These are phyloP conservation scores for Mionectes olivaceus DNA, from an alignment of 2,797 vertebrate genomes.

Conservation along the genomic window DNA sequence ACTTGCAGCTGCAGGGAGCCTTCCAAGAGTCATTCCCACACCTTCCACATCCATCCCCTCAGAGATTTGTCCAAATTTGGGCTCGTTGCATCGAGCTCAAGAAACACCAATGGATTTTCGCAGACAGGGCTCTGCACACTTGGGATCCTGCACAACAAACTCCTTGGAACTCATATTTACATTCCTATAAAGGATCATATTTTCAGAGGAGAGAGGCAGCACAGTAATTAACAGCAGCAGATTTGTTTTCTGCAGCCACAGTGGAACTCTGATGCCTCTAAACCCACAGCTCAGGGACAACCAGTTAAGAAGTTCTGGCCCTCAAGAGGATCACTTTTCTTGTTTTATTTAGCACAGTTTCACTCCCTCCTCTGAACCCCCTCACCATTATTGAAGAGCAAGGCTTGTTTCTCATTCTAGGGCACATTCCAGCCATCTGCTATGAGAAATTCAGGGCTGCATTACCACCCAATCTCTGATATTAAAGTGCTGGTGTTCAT, in stretches of 20 bases:
- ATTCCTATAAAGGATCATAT: background rate
- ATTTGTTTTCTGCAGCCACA: background rate
- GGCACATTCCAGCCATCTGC: slow-evolving; percentile 21
- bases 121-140: background rate
- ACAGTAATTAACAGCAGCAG: background rate
- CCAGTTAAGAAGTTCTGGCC: background rate
- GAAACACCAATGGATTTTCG: background rate
- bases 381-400: background rate
- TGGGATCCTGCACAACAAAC: background rate
- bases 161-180: background rate
- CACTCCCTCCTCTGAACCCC: background rate
- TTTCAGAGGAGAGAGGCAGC: background rate
- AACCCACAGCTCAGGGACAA: background rate
- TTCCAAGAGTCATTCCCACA: background rate
- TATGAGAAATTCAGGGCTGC: background rate
- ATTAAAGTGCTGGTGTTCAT: background rate
- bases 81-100: background rate
- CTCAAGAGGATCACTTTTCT: background rate
- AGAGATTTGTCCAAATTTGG: background rate
- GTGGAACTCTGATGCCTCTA: background rate
- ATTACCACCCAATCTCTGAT: background rate
- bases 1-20: background rate
- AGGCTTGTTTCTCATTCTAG: background rate
- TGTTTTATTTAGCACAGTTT: background rate
- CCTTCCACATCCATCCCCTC: background rate